Conservation (phyloP, 2,797 vertebrate species). For the Lemur catta region DNA sequence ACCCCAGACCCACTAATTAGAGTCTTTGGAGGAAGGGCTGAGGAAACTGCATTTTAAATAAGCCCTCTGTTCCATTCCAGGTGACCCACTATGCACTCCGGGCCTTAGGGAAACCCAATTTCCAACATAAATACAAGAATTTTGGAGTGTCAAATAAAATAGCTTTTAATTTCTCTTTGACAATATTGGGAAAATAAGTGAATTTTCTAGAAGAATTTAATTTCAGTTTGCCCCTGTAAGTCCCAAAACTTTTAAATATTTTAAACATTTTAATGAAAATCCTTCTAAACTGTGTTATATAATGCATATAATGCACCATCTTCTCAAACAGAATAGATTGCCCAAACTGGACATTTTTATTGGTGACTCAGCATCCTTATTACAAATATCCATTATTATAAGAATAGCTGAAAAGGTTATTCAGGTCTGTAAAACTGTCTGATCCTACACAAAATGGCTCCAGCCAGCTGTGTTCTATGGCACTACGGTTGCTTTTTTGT, state of each 20-base stretch:
- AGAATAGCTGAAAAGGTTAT: constrained; percentile 40
- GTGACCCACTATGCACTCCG: neutral
- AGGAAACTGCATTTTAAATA: neutral
- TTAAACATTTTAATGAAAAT: constrained; percentile 44
- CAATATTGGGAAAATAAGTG: neutral
- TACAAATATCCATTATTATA: constrained; percentile 34
- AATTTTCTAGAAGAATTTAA: constrained; percentile 37
- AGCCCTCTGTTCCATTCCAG: neutral
- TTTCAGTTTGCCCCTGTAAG: neutral
- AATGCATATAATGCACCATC: neutral
- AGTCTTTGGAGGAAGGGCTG: neutral
- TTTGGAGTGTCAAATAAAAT: neutral
- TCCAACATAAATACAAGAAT: neutral
- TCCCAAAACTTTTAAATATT: constrained; percentile 26
- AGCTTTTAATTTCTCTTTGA: constrained; percentile 18
- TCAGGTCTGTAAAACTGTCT: constrained; percentile 23
- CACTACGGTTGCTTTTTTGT: neutral
- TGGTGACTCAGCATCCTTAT: constrained; percentile 42
- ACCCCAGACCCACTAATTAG: neutral
- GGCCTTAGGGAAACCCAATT: neutral
- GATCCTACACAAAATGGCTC: neutral
- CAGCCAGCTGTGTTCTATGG: neutral
- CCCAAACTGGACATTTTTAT: neutral
- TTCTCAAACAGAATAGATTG: constrained; percentile 8
- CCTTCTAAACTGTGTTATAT: neutral